Conservation (phyloP, 2,888 invertebrate species). For the Philopedon plagiatum region DNA sequence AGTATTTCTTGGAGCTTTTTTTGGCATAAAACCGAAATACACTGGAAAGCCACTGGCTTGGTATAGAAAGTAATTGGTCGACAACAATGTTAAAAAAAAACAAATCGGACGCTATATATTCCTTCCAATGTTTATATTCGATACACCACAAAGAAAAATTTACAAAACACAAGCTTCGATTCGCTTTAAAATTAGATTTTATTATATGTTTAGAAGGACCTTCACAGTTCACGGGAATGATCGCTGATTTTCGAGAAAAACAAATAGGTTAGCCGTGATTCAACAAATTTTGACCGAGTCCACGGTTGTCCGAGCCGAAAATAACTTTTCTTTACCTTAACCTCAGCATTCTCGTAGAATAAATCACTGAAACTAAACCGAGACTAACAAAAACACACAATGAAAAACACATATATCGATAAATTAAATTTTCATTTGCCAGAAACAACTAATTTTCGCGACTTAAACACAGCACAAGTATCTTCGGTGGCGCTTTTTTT, state of each 20-base stretch:
- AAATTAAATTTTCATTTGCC: not conserved
- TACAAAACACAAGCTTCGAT: not conserved
- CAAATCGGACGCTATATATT: too few species aligned
- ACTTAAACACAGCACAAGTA: not conserved
- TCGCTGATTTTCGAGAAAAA: constrained; percentile 3
- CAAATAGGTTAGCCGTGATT: not conserved
- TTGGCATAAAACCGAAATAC: too few species aligned
- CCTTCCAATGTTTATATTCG: too few species aligned
- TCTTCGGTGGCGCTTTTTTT: not conserved
- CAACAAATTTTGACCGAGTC: not conserved
- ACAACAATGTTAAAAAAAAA: too few species aligned
- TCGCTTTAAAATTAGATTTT: not conserved
- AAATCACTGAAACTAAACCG: constrained; percentile 29
- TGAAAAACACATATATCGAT: constrained; percentile 17
- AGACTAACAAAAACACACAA: constrained; percentile 28
- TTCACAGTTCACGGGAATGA: not conserved
- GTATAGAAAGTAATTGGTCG: too few species aligned
- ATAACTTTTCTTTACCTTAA: constrained; percentile 29
- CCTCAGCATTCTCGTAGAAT: constrained; percentile 20
- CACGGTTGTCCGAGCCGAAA: not conserved
- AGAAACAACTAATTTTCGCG: not conserved
- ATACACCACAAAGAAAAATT: too few species aligned
- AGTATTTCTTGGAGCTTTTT: too few species aligned
- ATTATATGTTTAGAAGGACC: not conserved
- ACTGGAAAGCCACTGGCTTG: too few species aligned